Conservation (phyloP, 2,888 invertebrate species). For the Eupithecia subumbrata region DNA sequence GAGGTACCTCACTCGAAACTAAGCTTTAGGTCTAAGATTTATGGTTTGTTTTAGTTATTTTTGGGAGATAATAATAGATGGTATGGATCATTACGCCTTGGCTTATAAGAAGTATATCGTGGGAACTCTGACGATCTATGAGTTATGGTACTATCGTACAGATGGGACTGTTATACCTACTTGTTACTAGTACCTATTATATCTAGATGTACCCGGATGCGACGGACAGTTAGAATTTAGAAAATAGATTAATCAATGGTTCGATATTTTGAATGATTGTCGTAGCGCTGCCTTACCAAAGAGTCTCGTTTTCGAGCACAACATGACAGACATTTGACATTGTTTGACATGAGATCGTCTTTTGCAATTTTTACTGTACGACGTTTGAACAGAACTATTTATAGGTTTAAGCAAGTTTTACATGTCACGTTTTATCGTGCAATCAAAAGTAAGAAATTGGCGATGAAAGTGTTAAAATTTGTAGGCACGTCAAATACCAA, state of each 20-base stretch:
- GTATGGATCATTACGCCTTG: constrained; percentile 75
- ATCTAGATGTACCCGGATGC: constrained; percentile 43
- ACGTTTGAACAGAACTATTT: too few species aligned
- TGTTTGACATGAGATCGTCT: too few species aligned
- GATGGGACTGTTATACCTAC: constrained; percentile 39
- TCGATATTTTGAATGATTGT: neutral
- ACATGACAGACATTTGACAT: neutral
- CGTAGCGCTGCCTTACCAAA: neutral
- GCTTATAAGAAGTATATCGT: constrained; percentile 81
- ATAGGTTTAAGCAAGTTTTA: too few species aligned
- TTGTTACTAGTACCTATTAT: neutral
- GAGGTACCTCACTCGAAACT: constrained; percentile 59
- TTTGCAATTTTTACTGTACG: too few species aligned
- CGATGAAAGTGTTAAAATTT: too few species aligned
- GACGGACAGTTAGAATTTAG: constrained; percentile 19
- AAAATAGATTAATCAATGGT: neutral
- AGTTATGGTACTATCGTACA: constrained; percentile 61
- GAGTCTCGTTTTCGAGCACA: neutral
- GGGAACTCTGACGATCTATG: constrained; percentile 75
- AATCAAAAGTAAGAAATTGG: too few species aligned
- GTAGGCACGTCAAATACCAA: too few species aligned
- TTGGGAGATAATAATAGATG: constrained; percentile 66
- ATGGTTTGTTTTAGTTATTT: constrained; percentile 61
- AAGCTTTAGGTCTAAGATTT: constrained; percentile 57
- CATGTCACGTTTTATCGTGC: too few species aligned